These are phyloP conservation scores for Campoplex capitator DNA, from an alignment of 2,888 invertebrate genomes.

Conservation along the genomic window DNA sequence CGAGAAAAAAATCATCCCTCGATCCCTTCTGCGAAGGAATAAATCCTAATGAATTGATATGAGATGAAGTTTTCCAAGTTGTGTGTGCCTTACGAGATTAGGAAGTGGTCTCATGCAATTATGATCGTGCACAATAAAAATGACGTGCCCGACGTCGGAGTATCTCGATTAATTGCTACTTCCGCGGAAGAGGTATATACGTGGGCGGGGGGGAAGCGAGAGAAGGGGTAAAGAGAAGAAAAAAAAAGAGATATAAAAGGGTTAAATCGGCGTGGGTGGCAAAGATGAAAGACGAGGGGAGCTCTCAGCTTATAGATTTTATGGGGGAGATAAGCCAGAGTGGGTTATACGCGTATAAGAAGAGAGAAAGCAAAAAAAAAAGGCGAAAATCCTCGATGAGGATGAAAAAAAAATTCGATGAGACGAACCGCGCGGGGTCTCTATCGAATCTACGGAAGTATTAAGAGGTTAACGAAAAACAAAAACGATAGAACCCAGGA, in stretches of 20 bases:
- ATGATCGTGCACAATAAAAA: slow-evolving; percentile 36
- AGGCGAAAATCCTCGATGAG: not conserved
- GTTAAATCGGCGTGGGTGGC: slow-evolving; percentile 67
- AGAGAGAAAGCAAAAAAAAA: not conserved
- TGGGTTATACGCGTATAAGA: slow-evolving; percentile 36
- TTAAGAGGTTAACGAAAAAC: slow-evolving; percentile 59
- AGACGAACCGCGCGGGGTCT: slow-evolving; percentile 35
- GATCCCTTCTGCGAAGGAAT: not conserved
- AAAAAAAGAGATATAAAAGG: slow-evolving; percentile 51
- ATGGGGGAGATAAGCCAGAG: slow-evolving; percentile 67
- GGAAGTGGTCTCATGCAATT: not conserved
- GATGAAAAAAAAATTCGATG: slow-evolving; percentile 47
- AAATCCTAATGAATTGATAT: not conserved
- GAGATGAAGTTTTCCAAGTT: not conserved
- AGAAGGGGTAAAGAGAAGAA: not conserved
- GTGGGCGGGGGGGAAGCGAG: not conserved
- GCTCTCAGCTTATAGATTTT: slow-evolving; percentile 64
- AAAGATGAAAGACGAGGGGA: slow-evolving; percentile 30
- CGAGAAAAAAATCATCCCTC: not conserved
- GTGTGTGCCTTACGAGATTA: not conserved
- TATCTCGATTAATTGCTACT: slow-evolving; percentile 56
- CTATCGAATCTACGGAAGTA: slow-evolving; percentile 59
- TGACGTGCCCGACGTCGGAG: slow-evolving; percentile 19
- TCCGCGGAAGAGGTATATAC: slow-evolving; percentile 17
- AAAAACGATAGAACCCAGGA: slow-evolving; percentile 31